Percentiles rank a stretch among this genome's conserved stretches.
Conservation (phyloP, 2,113 vertebrate genomes). For the Poeciliopsis turrubarensis region DNA sequence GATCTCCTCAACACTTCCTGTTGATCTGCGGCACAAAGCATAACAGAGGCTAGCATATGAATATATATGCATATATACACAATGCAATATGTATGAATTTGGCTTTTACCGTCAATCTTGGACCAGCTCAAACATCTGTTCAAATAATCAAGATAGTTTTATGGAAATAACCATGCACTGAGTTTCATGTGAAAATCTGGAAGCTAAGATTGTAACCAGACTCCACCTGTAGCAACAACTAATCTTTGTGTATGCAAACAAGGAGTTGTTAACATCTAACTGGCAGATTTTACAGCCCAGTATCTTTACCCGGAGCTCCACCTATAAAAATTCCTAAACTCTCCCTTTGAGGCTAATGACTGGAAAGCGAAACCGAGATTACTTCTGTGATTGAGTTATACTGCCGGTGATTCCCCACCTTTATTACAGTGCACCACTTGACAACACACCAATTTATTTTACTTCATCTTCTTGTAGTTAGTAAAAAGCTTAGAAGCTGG, state of each 20-base stretch:
- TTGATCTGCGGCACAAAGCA: slow-evolving; percentile 33
- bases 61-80: too few relatives aligned
- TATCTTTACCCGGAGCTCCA: neutral
- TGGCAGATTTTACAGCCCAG: neutral
- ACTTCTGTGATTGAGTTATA: neutral
- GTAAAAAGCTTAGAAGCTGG: neutral
- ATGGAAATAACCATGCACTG: neutral
- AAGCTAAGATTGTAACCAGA: neutral
- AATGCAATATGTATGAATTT: too few relatives aligned
- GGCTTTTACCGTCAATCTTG: too few relatives aligned
- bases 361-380: neutral
- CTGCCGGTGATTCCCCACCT: neutral
- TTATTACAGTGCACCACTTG: neutral
- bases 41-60: too few relatives aligned
- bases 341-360: neutral
- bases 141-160: neutral
- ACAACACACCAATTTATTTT: neutral
- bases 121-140: neutral
- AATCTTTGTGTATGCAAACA: neutral
- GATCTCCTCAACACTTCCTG: slow-evolving; percentile 29
- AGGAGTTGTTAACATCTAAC: neutral
- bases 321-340: neutral
- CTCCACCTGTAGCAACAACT: neutral
- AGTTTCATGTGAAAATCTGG: neutral
- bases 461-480: neutral